Evolutionary conservation across 2,797 vertebrate genomes (phyloP).

Genomic region (Poeciliopsis presidionis): DNA sequence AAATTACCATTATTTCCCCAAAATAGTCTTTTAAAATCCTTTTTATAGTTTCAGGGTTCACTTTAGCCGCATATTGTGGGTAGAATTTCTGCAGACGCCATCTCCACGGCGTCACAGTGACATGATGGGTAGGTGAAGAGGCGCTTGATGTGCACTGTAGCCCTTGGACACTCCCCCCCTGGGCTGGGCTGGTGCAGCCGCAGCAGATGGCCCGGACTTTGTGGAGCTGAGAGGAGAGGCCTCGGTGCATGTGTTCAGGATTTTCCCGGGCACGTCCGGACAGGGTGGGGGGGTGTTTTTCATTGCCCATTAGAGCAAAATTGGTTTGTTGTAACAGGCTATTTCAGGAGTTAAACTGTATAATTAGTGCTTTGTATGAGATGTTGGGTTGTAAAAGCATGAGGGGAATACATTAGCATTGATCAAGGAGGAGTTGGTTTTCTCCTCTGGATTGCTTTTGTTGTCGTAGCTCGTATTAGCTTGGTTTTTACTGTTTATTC

Average conservation of each 20-base stretch:
- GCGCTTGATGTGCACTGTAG: slow-evolving; percentile 53
- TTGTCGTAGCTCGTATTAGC: slow-evolving; percentile 50
- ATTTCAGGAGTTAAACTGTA: slow-evolving; percentile 2
- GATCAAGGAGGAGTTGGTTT: slow-evolving; percentile 32
- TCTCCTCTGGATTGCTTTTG: slow-evolving; percentile 40
- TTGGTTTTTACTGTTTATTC: slow-evolving; percentile 53
- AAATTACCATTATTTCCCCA: not conserved
- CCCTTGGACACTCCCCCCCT: slow-evolving; percentile 60
- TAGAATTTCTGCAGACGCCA: slow-evolving; percentile 12
- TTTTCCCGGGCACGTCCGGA: slow-evolving; percentile 14
- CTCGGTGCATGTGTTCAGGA: slow-evolving; percentile 38
- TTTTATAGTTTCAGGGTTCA: not conserved
- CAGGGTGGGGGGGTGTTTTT: slow-evolving; percentile 8
- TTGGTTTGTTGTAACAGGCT: not conserved
- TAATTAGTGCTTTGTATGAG: slow-evolving; percentile 20
- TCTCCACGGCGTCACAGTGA: slow-evolving; percentile 35
- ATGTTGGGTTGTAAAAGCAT: slow-evolving; percentile 12
- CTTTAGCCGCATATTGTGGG: not conserved
- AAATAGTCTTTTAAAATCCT: not conserved
- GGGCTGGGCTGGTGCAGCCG: slow-evolving; percentile 42
- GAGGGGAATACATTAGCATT: slow-evolving; percentile 23
- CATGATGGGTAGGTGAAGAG: slow-evolving; percentile 48
- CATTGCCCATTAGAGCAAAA: slow-evolving; percentile 10
- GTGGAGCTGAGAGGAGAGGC: slow-evolving; percentile 32
- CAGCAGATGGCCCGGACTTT: slow-evolving; percentile 68